These are phyloP conservation scores for Thera obeliscata DNA, from an alignment of 2,888 invertebrate genomes.

Conservation along the genomic window DNA sequence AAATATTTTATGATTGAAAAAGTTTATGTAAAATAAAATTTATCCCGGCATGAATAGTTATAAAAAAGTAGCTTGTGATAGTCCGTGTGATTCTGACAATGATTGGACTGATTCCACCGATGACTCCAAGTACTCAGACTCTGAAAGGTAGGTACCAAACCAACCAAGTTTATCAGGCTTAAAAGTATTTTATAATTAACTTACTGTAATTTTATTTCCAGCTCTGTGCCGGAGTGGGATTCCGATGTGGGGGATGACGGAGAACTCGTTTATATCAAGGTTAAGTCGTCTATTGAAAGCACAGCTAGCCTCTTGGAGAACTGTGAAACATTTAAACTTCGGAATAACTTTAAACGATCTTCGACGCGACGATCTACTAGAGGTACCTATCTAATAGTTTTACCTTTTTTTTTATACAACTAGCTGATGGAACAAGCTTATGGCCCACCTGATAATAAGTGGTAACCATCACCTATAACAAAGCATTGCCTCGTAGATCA, in stretches of 20 bases:
- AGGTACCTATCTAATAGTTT: constrained; percentile 52
- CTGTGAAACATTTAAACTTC: constrained; percentile 72
- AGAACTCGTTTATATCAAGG: constrained; percentile 87
- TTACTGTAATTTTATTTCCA: constrained; percentile 48
- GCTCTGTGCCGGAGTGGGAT: constrained; percentile 89
- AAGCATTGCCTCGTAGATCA: no score
- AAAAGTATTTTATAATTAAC: neutral
- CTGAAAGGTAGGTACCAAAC: constrained; percentile 78
- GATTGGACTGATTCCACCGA: constrained; percentile 78
- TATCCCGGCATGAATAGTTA: constrained; percentile 56
- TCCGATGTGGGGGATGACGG: constrained; percentile 87
- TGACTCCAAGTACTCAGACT: constrained; percentile 84
- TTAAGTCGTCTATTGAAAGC: constrained; percentile 57
- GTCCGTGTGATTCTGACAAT: constrained; percentile 75
- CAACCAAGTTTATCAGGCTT: neutral
- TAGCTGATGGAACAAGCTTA: no score
- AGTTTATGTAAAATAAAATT: neutral
- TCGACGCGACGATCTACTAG: constrained; percentile 73
- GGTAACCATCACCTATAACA: no score
- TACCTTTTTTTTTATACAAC: no score
- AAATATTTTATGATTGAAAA: neutral
- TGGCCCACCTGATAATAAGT: no score
- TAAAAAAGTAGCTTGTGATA: constrained; percentile 65
- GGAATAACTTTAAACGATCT: constrained; percentile 76
- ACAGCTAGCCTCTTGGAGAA: constrained; percentile 62